phyloP scores from a whole-genome alignment of 2,113 vertebrate genomes.

The Eulemur rufifrons region DNA sequence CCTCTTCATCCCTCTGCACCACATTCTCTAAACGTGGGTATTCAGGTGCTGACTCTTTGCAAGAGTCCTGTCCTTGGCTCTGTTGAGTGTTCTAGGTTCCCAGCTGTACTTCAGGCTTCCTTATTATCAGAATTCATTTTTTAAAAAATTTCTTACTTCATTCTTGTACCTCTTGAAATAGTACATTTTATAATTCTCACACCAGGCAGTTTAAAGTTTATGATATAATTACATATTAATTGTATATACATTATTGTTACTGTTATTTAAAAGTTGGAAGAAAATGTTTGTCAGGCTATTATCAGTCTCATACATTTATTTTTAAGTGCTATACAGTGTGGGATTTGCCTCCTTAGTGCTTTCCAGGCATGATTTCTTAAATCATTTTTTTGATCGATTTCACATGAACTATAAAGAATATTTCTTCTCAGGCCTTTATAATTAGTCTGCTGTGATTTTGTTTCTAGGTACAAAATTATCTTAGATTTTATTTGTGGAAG shows the following conservation, averaged over 20 bases:
- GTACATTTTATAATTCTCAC: not conserved
- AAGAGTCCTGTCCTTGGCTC: not conserved
- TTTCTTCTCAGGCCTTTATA: not conserved
- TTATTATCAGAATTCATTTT: not conserved
- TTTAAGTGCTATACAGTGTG: not conserved
- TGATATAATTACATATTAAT: not conserved
- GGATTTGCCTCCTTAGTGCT: not conserved
- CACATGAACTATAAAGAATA: not conserved
- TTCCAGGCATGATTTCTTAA: not conserved
- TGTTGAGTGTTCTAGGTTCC: not conserved
- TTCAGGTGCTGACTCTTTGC: not conserved
- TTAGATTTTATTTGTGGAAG: constrained; percentile 37
- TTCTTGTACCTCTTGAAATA: not conserved
- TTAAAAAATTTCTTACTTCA: not conserved
- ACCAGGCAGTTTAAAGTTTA: not conserved
- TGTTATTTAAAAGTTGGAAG: not conserved
- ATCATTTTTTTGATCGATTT: not conserved
- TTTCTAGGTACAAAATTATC: constrained; percentile 22
- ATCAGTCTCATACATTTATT: not conserved
- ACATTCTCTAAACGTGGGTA: not conserved
- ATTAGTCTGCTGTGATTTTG: constrained; percentile 20
- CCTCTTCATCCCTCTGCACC: not conserved
- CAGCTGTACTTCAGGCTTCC: not conserved
- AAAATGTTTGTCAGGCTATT: not conserved
- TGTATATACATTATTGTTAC: not conserved